Evolutionary conservation across 1,140 invertebrate genomes (phyloP).

Genomic region (Reticulitermes speratus): DNA sequence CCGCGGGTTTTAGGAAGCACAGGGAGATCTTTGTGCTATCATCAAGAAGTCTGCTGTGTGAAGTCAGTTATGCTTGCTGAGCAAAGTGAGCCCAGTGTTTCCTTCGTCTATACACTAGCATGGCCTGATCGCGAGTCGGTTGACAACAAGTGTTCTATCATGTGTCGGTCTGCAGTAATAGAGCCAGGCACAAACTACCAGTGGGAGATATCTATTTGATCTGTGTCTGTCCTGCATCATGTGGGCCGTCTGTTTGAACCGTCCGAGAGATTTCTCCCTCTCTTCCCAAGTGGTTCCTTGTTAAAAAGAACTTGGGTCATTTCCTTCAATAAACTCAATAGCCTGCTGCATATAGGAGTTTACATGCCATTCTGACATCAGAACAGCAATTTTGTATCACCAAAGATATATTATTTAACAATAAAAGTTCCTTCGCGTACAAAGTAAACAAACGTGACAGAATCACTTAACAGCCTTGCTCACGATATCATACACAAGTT

Average conservation of each 20-base stretch:
- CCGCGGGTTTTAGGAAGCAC: too few species aligned
- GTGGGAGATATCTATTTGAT: neutral
- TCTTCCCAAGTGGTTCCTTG: conserved; percentile 13
- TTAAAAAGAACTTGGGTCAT: conserved; percentile 19
- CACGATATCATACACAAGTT: neutral
- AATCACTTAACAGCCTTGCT: neutral
- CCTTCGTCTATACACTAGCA: too few species aligned
- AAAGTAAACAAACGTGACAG: neutral
- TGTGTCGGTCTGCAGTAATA: neutral
- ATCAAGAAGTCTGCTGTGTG: too few species aligned
- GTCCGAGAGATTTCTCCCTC: conserved; percentile 3
- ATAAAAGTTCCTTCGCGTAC: neutral
- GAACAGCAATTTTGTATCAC: neutral
- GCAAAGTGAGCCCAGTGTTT: too few species aligned
- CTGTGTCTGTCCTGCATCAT: neutral
- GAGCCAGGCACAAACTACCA: neutral
- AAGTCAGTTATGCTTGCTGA: too few species aligned
- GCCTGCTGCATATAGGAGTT: conserved; percentile 1
- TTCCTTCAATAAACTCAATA: conserved; percentile 19
- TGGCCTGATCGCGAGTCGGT: too few species aligned
- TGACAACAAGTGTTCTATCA: neutral
- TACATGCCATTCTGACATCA: conserved; percentile 8
- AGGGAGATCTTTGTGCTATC: too few species aligned
- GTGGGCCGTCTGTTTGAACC: conserved; percentile 1
- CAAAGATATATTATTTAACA: neutral